phyloP scores from a whole-genome alignment of 2,797 vertebrate genomes.

The Spondyliosoma cantharus region DNA sequence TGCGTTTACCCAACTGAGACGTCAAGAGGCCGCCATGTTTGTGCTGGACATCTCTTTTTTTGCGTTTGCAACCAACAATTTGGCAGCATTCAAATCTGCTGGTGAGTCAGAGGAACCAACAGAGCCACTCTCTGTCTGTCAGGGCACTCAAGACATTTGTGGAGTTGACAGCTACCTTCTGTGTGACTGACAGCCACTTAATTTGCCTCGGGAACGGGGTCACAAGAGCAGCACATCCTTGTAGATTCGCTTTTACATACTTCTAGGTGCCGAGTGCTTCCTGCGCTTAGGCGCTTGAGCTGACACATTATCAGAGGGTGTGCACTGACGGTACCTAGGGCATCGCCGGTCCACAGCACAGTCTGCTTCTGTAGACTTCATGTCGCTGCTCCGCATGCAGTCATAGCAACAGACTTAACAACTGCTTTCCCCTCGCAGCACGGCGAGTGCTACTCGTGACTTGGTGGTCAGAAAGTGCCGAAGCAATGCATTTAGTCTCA shows the following conservation, averaged over 20 bases:
- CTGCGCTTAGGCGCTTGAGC: slow-evolving; percentile 14
- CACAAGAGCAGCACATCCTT: slow-evolving; percentile 27
- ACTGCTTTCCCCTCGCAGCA: neutral
- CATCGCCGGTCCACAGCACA: neutral
- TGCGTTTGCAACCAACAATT: slow-evolving; percentile 4
- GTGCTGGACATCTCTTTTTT: neutral
- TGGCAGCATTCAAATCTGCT: slow-evolving; percentile 23
- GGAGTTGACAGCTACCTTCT: slow-evolving; percentile 39
- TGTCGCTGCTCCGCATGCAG: neutral
- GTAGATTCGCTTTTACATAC: slow-evolving; percentile 28
- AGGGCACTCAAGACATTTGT: slow-evolving; percentile 13
- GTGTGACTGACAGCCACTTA: slow-evolving; percentile 45
- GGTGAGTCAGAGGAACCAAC: slow-evolving; percentile 3
- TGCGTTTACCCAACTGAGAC: neutral
- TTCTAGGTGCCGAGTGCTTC: neutral
- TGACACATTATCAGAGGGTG: slow-evolving; percentile 14
- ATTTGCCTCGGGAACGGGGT: slow-evolving; percentile 30
- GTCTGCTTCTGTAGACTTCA: neutral
- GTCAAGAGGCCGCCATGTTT: neutral
- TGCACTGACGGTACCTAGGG: neutral
- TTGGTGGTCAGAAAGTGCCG: neutral
- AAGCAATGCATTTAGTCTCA: neutral
- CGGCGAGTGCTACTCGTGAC: neutral
- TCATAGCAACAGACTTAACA: neutral
- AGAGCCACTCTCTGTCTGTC: slow-evolving; percentile 8